Base-by-base conservation (phyloP, 2,113 vertebrate species). In the Prunella fulvescens region DNA sequence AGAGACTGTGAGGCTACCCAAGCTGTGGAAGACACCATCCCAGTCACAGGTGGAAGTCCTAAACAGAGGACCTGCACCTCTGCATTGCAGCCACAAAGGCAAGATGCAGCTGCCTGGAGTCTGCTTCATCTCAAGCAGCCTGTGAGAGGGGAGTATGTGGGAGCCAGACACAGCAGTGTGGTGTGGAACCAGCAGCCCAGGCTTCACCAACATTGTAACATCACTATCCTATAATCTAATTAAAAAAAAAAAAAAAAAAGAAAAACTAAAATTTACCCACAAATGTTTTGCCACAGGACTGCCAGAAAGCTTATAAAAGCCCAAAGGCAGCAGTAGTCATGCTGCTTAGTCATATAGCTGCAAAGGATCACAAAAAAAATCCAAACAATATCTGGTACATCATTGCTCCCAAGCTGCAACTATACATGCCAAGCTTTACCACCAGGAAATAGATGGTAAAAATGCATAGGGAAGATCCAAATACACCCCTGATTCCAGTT, bases 341-440 rank as follows among this genome's bases (percentile, higher is more conserved):
- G 40, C 35, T 86, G 42, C 83, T 71, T 28, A 24, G 28, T 61
- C 64, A 42, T 23, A 42, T 19, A 72, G 29, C 25, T 67, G 16
- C 22, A 82, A 93, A 81, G 54, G 29, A 70, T 56, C 25, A 48
- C 62, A 35, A 79, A 67, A 81, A 33, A 84, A 47, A 48, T 19
- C 54, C 45, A 71, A 86, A 53, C 31, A 57, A 22, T 86, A 83
- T 76, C 54, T 90, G 37, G 57, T 81, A 76, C 53, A 67, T 93
- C 91, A 88, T 83, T 94, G 67, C 48, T 95, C 86, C 88, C 83
- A 71, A 62, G 67, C 7, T 87, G 57, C 72, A 92, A 15, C 37
- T 94, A 92, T n/a, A 61, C 11, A 62, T 56, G 74, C 39, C 78
- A 94, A 60, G 64, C 37, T 92, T 93, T 91, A 80, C 45, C 78